Base-by-base conservation (phyloP, 1,140 invertebrate species). In the Microplitis mediator region DNA sequence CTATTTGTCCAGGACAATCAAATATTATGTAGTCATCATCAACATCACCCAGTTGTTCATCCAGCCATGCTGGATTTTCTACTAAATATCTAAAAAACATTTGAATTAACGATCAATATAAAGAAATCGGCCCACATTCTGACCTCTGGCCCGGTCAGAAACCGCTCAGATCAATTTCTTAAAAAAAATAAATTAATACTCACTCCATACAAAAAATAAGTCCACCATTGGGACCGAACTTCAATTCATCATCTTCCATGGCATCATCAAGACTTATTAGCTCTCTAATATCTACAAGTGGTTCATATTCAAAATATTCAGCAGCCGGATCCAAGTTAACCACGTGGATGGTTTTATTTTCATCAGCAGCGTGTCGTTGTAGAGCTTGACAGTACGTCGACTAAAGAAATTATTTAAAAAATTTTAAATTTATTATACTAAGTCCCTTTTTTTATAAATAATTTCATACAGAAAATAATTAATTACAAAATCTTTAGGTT, bases 1-100 rank as follows among this genome's bases (percentile, higher is more conserved):
- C 98, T 75, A 99, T 98, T 90, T 99, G 98, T 4, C 98, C 98
- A 9, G 98, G 98, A 85, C 97, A 99, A 88, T 99, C 98, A 85
- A 99, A 99, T n/a, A 99, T 87, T 65, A 99, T 92, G 82, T 99
- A 99, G 87, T 99, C 98, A 76, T 95, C 92, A 74, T 95, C 93
- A 2, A 91, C 89, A 68, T 94, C 92, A 11, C 91, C 92, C 11
- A 98, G 84, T 81, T 95, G 91, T 63, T 97, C 94, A 78, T 94
- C 90, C 5, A 99, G 84, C 97, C 97, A 99, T 34, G 95, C 93
- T 76, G 92, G 88, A 86, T 99, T 98, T 83, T 97, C 92, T 61
- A 97, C 82, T 4, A 99, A 88, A 80, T 97, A 98, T 81, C 93
- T 94, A 79, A 5, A 87, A 87, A 71, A 78, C 31, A 66, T 64